Percentiles rank a stretch among this genome's conserved stretches.
phyloP scores from a whole-genome alignment of 53 echinoderm and acorn worm species.

The Pentamera pediparva region DNA sequence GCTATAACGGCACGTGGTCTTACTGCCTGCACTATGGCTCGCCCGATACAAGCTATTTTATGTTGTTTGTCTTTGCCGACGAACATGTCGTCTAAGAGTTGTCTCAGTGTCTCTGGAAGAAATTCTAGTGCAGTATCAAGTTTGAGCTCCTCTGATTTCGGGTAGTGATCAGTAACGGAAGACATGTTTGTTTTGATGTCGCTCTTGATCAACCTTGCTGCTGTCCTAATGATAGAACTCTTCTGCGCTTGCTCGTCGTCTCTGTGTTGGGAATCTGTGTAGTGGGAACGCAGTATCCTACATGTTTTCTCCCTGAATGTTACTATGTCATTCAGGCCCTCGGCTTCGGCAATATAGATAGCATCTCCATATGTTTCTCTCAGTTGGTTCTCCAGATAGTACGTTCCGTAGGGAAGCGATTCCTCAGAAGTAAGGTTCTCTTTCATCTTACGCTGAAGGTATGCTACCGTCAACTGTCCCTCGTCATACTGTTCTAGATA shows the following conservation, averaged over 20 bases:
- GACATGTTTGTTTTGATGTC: slow-evolving; percentile 45
- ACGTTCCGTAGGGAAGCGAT: slow-evolving; percentile 9
- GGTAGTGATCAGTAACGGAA: slow-evolving; percentile 32
- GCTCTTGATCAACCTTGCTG: slow-evolving; percentile 42
- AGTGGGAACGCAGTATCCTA: slow-evolving; percentile 35
- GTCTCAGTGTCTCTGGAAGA: slow-evolving; percentile 15
- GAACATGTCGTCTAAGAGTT: slow-evolving; percentile 21
- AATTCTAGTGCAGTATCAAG: slow-evolving; percentile 23
- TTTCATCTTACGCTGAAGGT: slow-evolving; percentile 23
- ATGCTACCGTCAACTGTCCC: slow-evolving; percentile 36
- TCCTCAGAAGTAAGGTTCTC: slow-evolving; percentile 13
- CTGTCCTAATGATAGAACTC: slow-evolving; percentile 38
- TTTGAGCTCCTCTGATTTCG: slow-evolving; percentile 17
- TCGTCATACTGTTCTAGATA: slow-evolving; percentile 35
- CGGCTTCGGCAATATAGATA: slow-evolving; percentile 22
- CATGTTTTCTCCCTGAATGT: slow-evolving; percentile 45
- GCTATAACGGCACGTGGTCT: too few relatives aligned
- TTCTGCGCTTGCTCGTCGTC: slow-evolving; percentile 28
- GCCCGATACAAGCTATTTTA: slow-evolving; percentile 47
- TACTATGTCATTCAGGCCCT: slow-evolving; percentile 41
- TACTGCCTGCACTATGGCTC: slow-evolving; percentile 45
- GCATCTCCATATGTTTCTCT: slow-evolving; percentile 29
- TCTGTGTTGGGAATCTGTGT: slow-evolving; percentile 4
- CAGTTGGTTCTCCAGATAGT: slow-evolving; percentile 21
- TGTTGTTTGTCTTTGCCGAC: slow-evolving; percentile 31